Evolutionary conservation across 2,888 invertebrate genomes (phyloP).

Genomic region (Sesamia inferens): DNA sequence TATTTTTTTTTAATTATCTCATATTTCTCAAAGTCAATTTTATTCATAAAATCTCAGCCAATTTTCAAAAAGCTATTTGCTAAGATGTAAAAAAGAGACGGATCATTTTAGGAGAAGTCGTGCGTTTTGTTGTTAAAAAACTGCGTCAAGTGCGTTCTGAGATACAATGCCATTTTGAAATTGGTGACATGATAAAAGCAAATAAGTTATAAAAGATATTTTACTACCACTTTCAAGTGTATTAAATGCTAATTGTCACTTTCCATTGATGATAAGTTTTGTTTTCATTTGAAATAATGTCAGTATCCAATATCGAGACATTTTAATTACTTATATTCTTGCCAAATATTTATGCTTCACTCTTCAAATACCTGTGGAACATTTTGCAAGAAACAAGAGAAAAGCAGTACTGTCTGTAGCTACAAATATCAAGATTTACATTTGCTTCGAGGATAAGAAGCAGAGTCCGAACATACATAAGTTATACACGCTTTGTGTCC

Average conservation of each 20-base stretch:
- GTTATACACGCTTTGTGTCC: constrained; percentile 75
- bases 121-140: no score
- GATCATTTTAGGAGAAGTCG: no score
- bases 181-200: no score
- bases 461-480: constrained; percentile 49
- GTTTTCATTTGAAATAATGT: neutral
- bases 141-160: no score
- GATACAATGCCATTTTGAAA: no score
- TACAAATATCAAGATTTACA: constrained; percentile 52
- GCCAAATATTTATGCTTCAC: neutral
- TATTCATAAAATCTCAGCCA: no score
- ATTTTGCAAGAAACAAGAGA: constrained; percentile 34
- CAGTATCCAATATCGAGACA: neutral
- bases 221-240: neutral
- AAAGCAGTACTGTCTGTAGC: constrained; percentile 32
- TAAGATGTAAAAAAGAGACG: no score
- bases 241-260: no score
- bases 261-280: neutral
- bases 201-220: neutral
- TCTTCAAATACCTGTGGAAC: neutral
- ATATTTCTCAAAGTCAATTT: no score
- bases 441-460: constrained; percentile 51
- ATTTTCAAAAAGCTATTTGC: no score
- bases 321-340: neutral
- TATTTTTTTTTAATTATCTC: no score